These are phyloP conservation scores for Emmelina monodactyla DNA, from an alignment of 2,888 invertebrate species.

Conservation along the genomic window DNA sequence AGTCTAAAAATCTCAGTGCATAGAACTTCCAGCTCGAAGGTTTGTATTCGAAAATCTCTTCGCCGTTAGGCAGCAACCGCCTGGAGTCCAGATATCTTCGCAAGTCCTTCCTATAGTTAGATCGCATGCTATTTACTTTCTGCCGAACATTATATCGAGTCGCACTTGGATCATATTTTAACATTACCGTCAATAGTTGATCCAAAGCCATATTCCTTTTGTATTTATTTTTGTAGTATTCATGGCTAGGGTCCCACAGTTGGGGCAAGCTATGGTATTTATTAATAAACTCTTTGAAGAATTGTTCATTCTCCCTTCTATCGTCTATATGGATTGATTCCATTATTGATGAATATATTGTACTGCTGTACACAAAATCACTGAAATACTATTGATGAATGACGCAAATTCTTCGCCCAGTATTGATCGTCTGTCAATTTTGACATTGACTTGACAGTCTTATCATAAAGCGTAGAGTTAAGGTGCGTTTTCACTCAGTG, in stretches of 20 bases:
- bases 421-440: too few species aligned
- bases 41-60: conserved; percentile 19
- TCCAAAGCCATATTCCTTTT: conserved; percentile 22
- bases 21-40: conserved; percentile 25
- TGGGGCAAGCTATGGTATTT: conserved; percentile 20
- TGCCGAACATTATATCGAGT: conserved; percentile 21
- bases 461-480: too few species aligned
- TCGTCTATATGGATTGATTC: conserved; percentile 2
- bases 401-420: too few species aligned
- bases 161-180: conserved; percentile 19
- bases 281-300: conserved; percentile 22
- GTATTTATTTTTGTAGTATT: conserved; percentile 23
- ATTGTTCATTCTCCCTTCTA: conserved; percentile 10
- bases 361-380: too few species aligned
- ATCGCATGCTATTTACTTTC: conserved; percentile 28
- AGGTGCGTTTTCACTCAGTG: too few species aligned
- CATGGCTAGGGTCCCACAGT: conserved; percentile 24
- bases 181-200: conserved; percentile 19
- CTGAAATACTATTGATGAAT: too few species aligned
- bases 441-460: too few species aligned
- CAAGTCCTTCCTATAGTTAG: conserved; percentile 23
- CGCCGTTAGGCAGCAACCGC: conserved; percentile 19
- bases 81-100: conserved; percentile 21
- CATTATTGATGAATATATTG: too few species aligned
- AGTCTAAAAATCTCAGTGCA: conserved; percentile 21